Base-by-base conservation (phyloP, 2,888 invertebrate genomes). In the Clistopyga incitator region DNA sequence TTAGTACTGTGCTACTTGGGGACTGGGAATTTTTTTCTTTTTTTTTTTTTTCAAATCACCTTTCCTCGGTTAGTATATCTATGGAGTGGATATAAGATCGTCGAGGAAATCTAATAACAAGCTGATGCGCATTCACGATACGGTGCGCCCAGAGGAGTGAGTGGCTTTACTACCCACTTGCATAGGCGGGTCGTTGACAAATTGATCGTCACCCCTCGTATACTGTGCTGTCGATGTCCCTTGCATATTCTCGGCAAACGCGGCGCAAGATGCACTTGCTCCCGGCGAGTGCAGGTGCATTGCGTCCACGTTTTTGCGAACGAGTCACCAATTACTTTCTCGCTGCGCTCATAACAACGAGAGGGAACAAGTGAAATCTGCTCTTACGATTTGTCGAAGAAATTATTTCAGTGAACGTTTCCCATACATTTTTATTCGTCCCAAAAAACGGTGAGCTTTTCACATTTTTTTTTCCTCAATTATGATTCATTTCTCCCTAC, bases 161-260 rank as follows among this genome's bases (percentile, higher is more conserved):
- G 64, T 64, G 42, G 2, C 59, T 25, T 59, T 64, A 38, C 65
- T 65, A 23, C 23, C 29, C 67, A 45, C 13, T 45, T 23, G 6
- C 15, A 4, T 13, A 20, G 38, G 34, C 34, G 42, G 38, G 64
- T 64, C 64, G 18, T 20, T 65, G 65, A 65, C 65, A 65, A 65
- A 65, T 65, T 65, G 65, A 65, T 65, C 65, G 65, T 65, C 65
- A 42, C 65, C 65, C 42, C 18, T 65, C 65, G 65, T 65, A 20
- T 45, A 65, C 38, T 45, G 42, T 8, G 18, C 65, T 23, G 65
- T 65, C 65, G 23, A 65, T 65, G 65, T 42, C 11, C 45, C 20
- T 65, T 25, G 6, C 42, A 23, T 20, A 6, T 47, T 23, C 18
- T 8, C 23, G 25, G 25, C 11, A 20, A 20, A 18, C 18, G 38